These are phyloP conservation scores for Ryuthela nishihirai DNA, from an alignment of 2,888 invertebrate genomes.

Conservation along the genomic window DNA sequence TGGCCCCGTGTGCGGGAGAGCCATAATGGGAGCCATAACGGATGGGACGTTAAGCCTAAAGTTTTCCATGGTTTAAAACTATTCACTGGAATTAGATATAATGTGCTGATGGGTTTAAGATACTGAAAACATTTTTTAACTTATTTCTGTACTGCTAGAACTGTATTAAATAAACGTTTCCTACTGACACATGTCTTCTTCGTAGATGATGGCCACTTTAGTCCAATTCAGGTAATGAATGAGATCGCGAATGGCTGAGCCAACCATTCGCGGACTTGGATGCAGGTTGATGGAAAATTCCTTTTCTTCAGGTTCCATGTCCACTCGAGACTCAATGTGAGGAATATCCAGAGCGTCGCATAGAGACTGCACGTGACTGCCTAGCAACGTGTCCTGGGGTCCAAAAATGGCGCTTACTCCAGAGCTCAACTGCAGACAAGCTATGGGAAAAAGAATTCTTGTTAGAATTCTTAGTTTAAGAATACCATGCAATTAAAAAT, in stretches of 20 bases:
- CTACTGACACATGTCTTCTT: constrained; percentile 63
- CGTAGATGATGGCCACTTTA: constrained; percentile 86
- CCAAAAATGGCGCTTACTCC: constrained; percentile 87
- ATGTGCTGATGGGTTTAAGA: too few species aligned
- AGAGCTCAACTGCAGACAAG: constrained; percentile 70
- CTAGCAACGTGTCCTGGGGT: constrained; percentile 75
- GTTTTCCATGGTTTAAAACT: too few species aligned
- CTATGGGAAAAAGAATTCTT: too few species aligned
- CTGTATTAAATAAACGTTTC: too few species aligned
- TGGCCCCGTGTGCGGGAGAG: too few species aligned
- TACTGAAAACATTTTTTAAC: too few species aligned
- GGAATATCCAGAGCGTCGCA: constrained; percentile 84
- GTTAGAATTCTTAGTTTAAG: too few species aligned
- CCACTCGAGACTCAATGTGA: constrained; percentile 70
- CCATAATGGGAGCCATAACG: too few species aligned
- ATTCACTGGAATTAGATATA: too few species aligned
- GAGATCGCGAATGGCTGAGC: constrained; percentile 74
- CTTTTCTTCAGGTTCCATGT: constrained; percentile 54
- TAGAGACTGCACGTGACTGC: constrained; percentile 77
- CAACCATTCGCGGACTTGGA: constrained; percentile 76
- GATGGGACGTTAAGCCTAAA: too few species aligned
- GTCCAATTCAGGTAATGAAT: constrained; percentile 89
- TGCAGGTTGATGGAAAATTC: constrained; percentile 83
- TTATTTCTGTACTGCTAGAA: too few species aligned
- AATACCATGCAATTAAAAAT: too few species aligned